Evolutionary conservation across 2,888 invertebrate species (phyloP).

Genomic region (Sesamia inferens): DNA sequence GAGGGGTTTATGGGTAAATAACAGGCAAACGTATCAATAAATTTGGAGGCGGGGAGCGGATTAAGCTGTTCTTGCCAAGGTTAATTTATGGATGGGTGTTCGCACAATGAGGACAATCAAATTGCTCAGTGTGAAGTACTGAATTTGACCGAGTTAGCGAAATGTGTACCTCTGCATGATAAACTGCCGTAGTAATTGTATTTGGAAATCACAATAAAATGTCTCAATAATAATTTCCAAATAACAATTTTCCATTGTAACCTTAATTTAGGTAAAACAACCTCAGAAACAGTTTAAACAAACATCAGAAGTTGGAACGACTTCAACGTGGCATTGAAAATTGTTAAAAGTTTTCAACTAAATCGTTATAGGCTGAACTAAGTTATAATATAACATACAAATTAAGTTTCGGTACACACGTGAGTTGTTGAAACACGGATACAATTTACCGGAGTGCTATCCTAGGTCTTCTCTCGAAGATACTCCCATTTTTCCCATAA

Average conservation of each 20-base stretch:
- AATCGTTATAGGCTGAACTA: constrained; percentile 5
- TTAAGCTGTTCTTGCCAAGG: neutral
- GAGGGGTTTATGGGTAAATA: constrained; percentile 6
- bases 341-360: constrained; percentile 52
- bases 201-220: neutral
- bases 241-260: constrained; percentile 16
- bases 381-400: constrained; percentile 28
- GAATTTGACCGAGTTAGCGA: neutral
- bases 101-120: neutral
- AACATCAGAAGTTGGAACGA: constrained; percentile 38
- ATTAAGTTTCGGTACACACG: constrained; percentile 16
- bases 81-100: neutral
- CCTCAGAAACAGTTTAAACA: constrained; percentile 42
- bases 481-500: too few relatives aligned
- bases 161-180: neutral
- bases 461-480: neutral
- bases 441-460: neutral
- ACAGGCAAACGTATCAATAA: constrained; percentile 10
- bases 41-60: neutral
- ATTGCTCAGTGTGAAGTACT: too few relatives aligned
- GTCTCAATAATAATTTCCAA: constrained; percentile 8
- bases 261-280: constrained; percentile 38
- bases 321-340: constrained; percentile 48
- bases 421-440: constrained; percentile 1
- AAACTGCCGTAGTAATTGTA: neutral